These are phyloP conservation scores for Cotesia glomerata DNA, from an alignment of 1,140 invertebrate species.

Conservation along the genomic window DNA sequence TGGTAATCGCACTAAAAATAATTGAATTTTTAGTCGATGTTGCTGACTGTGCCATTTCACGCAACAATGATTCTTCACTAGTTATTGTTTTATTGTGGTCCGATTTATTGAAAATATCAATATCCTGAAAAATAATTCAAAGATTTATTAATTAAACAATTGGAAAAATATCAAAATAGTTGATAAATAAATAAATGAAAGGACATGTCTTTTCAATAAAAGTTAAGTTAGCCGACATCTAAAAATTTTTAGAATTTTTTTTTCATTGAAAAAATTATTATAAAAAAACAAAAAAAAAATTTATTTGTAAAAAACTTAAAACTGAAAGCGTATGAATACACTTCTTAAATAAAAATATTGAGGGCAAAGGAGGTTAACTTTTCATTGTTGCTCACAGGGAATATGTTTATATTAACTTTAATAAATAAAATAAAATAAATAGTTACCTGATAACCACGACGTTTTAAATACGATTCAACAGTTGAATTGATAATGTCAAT, in stretches of 20 bases:
- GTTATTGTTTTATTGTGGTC: conserved; percentile 47
- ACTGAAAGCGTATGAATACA: too few species aligned
- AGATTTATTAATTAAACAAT: conserved; percentile 2
- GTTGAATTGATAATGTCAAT: conserved; percentile 59
- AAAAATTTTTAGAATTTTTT: too few species aligned
- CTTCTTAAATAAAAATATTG: too few species aligned
- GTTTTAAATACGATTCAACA: conserved; percentile 61
- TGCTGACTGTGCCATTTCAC: conserved; percentile 52
- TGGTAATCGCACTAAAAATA: conserved; percentile 59
- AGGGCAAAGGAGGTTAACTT: too few species aligned
- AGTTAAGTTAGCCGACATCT: too few species aligned
- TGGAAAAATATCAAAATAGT: conserved; percentile 2
- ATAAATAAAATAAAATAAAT: background rate
- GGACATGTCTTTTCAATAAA: too few species aligned
- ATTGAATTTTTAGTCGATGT: conserved; percentile 60
- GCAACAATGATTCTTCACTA: conserved; percentile 57
- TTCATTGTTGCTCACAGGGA: too few species aligned
- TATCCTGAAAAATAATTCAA: conserved; percentile 40
- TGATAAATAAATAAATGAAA: too few species aligned
- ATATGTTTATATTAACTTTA: too few species aligned
- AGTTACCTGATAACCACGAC: conserved; percentile 59
- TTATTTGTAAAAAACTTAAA: too few species aligned
- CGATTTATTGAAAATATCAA: conserved; percentile 51
- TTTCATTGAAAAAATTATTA: too few species aligned
- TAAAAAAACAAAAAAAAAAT: too few species aligned